Base-by-base conservation (phyloP, 2,797 vertebrate genomes). In the Lycodopsis pacificus region DNA sequence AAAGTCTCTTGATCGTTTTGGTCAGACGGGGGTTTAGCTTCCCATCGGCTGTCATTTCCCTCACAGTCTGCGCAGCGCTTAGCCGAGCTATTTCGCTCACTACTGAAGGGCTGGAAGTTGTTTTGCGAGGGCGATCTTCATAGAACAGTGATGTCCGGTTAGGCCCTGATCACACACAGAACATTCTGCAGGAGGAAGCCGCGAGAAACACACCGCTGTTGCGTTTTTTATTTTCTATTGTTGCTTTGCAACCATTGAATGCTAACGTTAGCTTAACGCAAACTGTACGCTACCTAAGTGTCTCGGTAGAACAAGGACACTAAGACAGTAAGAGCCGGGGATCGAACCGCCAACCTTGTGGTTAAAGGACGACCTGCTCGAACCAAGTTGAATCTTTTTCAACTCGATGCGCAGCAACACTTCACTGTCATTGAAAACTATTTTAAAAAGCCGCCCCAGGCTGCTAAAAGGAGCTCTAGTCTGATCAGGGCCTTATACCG, bases 71-170 rank as follows among this genome's bases (percentile, higher is more conserved):
- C 7, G 22, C 65, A 44, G 61, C 84, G 44, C 59, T 22, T 62
- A 72, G 76, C 67, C 38, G 32, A 73, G 34, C 59, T n/a, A 3
- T 74, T 59, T 34, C 11, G 2, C 72, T 81, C 79, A 44, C n/a
- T 22, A 59, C 51, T 56, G 62, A 79, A 77, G 71, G 85, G 72
- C 81, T 56, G 25, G 9, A 49, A 3, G 69, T 69, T 57, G 65
- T 25, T 72, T 80, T 5, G 54, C 44, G 77, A 65, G 62, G 66
- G 71, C 4, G 1, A 62, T 22, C 65, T 82, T 68, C 48, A 10
- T 17, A 44, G 22, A 64, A 48, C 71, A 64, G 53, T 46, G 40
- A 65, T 7, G 27, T 77, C 80, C 59, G 42, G n/a, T 51, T 66
- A 1, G 25, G 25, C 53, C 53, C 53, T 56, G 53, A 56, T 56